Evolutionary conservation across 2,113 vertebrate species (phyloP).

Genomic region (Engraulis encrasicolus): DNA sequence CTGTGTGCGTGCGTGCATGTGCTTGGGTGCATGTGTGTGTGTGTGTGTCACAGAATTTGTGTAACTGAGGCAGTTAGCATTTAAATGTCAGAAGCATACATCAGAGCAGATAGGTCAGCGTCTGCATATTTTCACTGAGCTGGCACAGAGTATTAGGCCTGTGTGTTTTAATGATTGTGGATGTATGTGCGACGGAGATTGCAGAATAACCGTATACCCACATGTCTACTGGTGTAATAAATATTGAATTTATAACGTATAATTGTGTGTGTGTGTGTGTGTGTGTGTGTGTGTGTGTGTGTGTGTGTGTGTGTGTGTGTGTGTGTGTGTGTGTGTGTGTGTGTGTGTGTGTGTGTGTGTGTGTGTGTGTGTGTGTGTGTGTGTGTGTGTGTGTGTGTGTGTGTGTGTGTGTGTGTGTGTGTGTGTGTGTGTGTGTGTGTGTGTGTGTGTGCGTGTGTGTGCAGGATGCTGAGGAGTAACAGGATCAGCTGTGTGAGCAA

Average conservation of each 20-base stretch:
- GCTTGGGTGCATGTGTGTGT: no score
- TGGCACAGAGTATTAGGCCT: not conserved
- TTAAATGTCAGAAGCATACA: constrained; percentile 26
- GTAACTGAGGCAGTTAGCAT: not conserved
- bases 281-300: no score
- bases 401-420: constrained; percentile 23
- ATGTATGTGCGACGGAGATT: not conserved
- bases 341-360: constrained; percentile 28
- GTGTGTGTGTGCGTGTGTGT: constrained; percentile 32
- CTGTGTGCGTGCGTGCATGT: no score
- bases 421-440: not conserved
- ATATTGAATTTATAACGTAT: not conserved
- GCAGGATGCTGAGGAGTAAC: constrained; percentile 96
- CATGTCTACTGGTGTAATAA: not conserved
- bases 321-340: not conserved
- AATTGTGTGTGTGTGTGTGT: no score
- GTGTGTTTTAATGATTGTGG: not conserved
- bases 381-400: not conserved
- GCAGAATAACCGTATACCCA: not conserved
- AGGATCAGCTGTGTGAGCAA: constrained; percentile 94
- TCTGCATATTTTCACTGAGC: constrained; percentile 7
- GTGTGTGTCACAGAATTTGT: constrained; percentile 27
- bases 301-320: no score
- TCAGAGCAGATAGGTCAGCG: constrained; percentile 36
- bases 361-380: not conserved